Evolutionary conservation across 23 tunicate genomes (phyloP).

Genomic region (Ciona savignyi): DNA sequence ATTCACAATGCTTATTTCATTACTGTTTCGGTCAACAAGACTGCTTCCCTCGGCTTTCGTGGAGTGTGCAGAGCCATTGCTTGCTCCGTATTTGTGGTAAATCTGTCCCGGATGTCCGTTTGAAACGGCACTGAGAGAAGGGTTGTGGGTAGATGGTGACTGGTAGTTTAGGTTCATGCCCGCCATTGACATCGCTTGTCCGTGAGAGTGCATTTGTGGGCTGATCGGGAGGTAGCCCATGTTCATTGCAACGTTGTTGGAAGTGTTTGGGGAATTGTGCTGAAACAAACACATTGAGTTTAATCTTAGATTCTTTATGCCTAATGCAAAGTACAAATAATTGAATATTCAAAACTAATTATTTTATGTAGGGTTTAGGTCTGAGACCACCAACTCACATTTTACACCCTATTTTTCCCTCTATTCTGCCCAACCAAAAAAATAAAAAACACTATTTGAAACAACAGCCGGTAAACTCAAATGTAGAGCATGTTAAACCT

Average conservation of each 20-base stretch:
- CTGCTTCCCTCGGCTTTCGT: constrained; percentile 18
- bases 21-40: constrained; percentile 20
- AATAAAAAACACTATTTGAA: too few species aligned
- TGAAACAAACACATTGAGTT: constrained; percentile 2
- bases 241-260: constrained; percentile 1
- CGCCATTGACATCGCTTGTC: neutral
- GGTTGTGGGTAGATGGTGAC: constrained; percentile 17
- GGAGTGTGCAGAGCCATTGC: constrained; percentile 9
- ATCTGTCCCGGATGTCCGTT: constrained; percentile 13
- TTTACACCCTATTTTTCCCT: too few species aligned
- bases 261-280: constrained; percentile 42
- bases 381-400: too few species aligned
- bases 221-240: neutral
- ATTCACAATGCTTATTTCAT: constrained; percentile 10
- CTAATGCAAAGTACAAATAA: too few species aligned
- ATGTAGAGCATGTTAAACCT: too few species aligned
- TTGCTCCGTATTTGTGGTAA: constrained; percentile 1
- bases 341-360: too few species aligned
- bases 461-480: too few species aligned
- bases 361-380: too few species aligned
- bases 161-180: constrained; percentile 8
- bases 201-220: neutral
- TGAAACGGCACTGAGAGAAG: constrained; percentile 18
- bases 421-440: too few species aligned
- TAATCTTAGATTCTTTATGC: too few species aligned